Base-by-base conservation (phyloP, 2,797 vertebrate genomes). In the Setipinna tenuifilis region DNA sequence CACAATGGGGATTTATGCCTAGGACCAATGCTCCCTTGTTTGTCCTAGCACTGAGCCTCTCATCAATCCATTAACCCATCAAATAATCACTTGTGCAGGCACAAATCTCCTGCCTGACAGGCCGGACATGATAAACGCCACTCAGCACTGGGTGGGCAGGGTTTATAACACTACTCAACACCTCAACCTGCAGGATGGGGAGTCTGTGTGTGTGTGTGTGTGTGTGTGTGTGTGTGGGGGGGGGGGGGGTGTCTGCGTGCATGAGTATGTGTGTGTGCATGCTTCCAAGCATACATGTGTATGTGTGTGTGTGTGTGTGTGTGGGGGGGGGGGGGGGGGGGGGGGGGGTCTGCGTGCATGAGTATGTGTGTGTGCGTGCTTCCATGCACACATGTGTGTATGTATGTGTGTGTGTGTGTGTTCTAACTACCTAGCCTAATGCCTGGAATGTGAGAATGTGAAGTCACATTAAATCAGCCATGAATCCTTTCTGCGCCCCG, bases 1-100 rank as follows among this genome's bases (percentile, higher is more conserved):
- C n/a, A 25, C n/a, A 23, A 23, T 35, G 4, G 25, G 28, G 28
- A 75, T 75, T 75, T 35, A 75, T 41, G 28, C 16, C 68, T 75
- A 31, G 35, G 68, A 75, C 68, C 68, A 75, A 35, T 75, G 28
- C 68, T 91, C 75, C 85, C 23, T 89, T 84, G 0, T 82, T 87
- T 7, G 87, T 94, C 94, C 89, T 21, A 93, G 92, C 25, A 93
- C 28, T 90, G 90, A 91, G 93, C 88, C 90, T 90, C 62, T 14
- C 28, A 41, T 75, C 68, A 35, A 17, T 75, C 28, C 68, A 75
- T 31, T 31, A 75, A 35, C 31, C 16, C 3, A 65, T 25, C 68
- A 17, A 75, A 35, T 75, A 17, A 35, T 41, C 14, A 35, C 31
- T 75, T 75, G 16, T 41, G 6, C 71, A 78, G 71, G 71, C 31